A percentile compares a stretch with the other conserved stretches of the same genome.
Evolutionary conservation across 2,888 invertebrate species (phyloP).

Genomic region (Sphecodes monilicornis): DNA sequence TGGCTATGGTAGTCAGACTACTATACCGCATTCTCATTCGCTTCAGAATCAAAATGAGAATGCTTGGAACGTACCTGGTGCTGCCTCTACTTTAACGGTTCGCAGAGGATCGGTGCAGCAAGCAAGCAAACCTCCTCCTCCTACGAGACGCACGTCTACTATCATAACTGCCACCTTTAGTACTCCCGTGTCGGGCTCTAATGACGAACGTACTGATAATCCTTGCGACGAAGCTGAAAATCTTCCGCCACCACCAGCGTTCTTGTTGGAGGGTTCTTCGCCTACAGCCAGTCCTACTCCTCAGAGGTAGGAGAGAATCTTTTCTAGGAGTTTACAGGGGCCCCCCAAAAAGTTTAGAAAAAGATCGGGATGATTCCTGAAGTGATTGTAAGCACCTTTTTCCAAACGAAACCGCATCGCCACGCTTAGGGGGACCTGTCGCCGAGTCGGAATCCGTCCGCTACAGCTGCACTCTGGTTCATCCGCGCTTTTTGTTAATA

Average conservation of each 20-base stretch:
- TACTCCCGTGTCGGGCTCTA: constrained; percentile 52
- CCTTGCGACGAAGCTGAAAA: constrained; percentile 85
- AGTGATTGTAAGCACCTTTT: too few species aligned
- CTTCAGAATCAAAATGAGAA: constrained; percentile 78
- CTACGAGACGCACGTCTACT: constrained; percentile 92
- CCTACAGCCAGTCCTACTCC: constrained; percentile 80
- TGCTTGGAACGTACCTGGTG: constrained; percentile 75
- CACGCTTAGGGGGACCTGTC: too few species aligned
- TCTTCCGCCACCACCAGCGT: constrained; percentile 92
- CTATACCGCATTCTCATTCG: constrained; percentile 86
- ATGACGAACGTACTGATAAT: constrained; percentile 69
- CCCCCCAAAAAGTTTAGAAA: too few species aligned
- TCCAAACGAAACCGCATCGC: too few species aligned
- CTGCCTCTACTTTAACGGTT: constrained; percentile 81
- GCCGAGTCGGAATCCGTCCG: too few species aligned
- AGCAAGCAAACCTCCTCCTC: constrained; percentile 91
- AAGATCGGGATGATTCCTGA: too few species aligned
- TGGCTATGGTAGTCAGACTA: constrained; percentile 91
- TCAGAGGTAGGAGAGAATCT: constrained; percentile 75
- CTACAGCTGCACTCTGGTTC: too few species aligned
- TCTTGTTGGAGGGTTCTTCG: constrained; percentile 87
- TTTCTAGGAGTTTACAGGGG: background rate
- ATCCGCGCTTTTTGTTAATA: too few species aligned
- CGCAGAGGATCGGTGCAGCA: constrained; percentile 87
- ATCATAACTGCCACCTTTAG: constrained; percentile 82